Evolutionary conservation across 2,113 vertebrate species (phyloP), one percentile per base, ranked within the genome.

Genomic region (Carassius gibelio): DNA sequence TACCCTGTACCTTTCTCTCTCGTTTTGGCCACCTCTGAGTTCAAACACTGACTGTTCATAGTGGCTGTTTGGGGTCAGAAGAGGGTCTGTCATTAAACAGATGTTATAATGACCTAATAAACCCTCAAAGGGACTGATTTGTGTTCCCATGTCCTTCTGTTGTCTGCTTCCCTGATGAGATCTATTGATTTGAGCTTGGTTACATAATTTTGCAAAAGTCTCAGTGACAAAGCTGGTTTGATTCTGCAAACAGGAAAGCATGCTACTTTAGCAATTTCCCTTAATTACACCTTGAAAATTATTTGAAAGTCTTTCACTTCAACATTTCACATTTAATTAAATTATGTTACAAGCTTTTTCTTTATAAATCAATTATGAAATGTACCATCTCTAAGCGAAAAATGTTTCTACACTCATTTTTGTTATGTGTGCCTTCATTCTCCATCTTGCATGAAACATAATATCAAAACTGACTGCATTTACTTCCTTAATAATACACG

Each of bases 161-260:
- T 64, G 8, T 80, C n/a, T 30, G n/a, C 5, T 81, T 81, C 14
- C n/a, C 61, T 64, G 78, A 48, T 26, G 38, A 62, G 61, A 2
- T 48, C n/a, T 64, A 38, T 61, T 79, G 61, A 26, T 66, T 48
- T 66, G 36, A 42, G n/a, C 78, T 26, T 10, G 59, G 23, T 81
- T 81, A 81, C 61, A 81, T 26, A 66, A 81, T 64, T 81, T 26
- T 64, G 78, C 14, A 21, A 36, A 81, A 30, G 9, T 48, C 45
- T 48, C 45, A 11, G 3, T 48, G 45, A 48, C 45, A 48, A 48
- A 48, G 9, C 45, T 48, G 45, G 45, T 48, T 48, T 48, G 10
- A 48, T 48, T 48, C 45, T 48, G 45, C 45, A 48, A 48, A 10
- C 45, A 48, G 26, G 45, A 48, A 48, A 48, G 0, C 45, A 48